A percentile compares a stretch with the other conserved stretches of the same genome.
Conservation (phyloP, 2,113 vertebrate genomes). For the Irena cyanogastra region DNA sequence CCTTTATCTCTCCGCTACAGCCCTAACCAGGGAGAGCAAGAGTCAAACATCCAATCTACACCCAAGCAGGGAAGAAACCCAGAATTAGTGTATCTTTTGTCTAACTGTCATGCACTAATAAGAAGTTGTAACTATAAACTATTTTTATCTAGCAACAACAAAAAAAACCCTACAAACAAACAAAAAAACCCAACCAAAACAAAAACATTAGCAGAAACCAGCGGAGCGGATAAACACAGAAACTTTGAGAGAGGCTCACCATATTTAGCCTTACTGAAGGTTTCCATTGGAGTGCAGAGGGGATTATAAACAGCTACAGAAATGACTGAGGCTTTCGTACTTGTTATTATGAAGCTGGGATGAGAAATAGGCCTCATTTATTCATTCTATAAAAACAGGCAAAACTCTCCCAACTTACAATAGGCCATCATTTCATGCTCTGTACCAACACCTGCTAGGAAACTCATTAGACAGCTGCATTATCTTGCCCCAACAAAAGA, state of each 20-base stretch:
- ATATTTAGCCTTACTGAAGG: background rate
- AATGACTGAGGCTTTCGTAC: background rate
- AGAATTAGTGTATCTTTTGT: background rate
- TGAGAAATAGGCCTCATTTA: background rate
- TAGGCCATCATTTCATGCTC: background rate
- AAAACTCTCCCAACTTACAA: background rate
- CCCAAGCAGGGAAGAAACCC: background rate
- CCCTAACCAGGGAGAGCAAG: background rate
- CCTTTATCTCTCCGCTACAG: constrained; percentile 52
- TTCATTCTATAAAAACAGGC: background rate
- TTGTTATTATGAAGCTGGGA: background rate
- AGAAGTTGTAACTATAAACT: background rate
- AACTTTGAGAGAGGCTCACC: background rate
- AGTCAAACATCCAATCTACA: background rate
- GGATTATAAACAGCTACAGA: background rate
- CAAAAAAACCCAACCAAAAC: background rate
- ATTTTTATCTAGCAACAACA: background rate
- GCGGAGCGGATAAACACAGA: background rate
- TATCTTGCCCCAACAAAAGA: background rate
- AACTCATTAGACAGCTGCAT: background rate
- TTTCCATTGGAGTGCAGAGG: background rate
- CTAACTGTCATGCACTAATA: background rate
- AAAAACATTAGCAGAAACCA: background rate
- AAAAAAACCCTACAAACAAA: background rate
- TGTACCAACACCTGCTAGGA: background rate